phyloP scores from a whole-genome alignment of 2,888 invertebrate species.

The Calliscelio sp. region DNA sequence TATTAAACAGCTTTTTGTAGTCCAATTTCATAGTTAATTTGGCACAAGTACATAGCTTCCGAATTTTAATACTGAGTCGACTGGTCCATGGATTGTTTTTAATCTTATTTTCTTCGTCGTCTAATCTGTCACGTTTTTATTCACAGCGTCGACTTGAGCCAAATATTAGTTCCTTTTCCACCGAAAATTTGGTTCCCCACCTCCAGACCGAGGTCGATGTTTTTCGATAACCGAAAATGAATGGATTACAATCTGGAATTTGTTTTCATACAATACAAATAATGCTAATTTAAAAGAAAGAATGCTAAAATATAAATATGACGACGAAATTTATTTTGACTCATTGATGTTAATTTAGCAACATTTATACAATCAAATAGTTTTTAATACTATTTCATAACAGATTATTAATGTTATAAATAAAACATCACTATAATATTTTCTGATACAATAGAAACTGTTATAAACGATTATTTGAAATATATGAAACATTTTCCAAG shows the following conservation, averaged over 20 bases:
- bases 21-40: constrained; percentile 76
- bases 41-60: constrained; percentile 76
- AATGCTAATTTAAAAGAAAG: not conserved
- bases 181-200: constrained; percentile 74
- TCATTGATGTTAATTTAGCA: too few species aligned
- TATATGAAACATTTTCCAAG: constrained; percentile 10
- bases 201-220: constrained; percentile 74
- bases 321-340: too few species aligned
- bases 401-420: too few species aligned
- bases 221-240: constrained; percentile 30
- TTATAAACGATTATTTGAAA: not conserved
- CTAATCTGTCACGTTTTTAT: constrained; percentile 35
- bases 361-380: too few species aligned
- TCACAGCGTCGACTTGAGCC: constrained; percentile 61
- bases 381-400: too few species aligned
- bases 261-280: constrained; percentile 18
- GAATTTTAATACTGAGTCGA: constrained; percentile 68
- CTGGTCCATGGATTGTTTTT: constrained; percentile 56
- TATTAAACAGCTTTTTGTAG: constrained; percentile 42
- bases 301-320: too few species aligned
- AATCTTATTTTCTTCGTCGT: constrained; percentile 31
- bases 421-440: too few species aligned
- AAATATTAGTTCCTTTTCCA: constrained; percentile 55
- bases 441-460: not conserved
- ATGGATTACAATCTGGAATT: constrained; percentile 6